These are phyloP conservation scores for Oryctes rhinoceros DNA, from an alignment of 1,140 invertebrate species.

Conservation along the genomic window DNA sequence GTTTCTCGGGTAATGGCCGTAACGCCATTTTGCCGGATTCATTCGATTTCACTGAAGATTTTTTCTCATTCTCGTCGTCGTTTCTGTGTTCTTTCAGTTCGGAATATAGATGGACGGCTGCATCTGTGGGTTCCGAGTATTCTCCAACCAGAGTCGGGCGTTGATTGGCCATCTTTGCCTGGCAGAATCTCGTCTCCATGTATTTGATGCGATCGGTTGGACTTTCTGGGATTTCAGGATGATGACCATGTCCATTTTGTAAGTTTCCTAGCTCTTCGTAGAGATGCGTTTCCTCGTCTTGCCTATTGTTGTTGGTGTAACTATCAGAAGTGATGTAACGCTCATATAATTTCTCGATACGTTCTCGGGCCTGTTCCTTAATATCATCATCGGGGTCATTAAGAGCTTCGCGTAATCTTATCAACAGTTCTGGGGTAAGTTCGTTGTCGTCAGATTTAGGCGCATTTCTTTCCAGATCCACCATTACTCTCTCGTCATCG, in stretches of 20 bases:
- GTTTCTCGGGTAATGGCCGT: constrained; percentile 74
- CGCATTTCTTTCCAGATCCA: constrained; percentile 57
- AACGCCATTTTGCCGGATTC: constrained; percentile 70
- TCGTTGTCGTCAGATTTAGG: constrained; percentile 67
- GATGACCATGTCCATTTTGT: constrained; percentile 59
- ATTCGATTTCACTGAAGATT: constrained; percentile 60
- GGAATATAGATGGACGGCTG: constrained; percentile 74
- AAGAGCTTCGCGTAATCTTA: constrained; percentile 72
- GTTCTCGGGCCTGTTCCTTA: constrained; percentile 74
- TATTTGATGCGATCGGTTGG: constrained; percentile 54
- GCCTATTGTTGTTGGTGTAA: constrained; percentile 69
- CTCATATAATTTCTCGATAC: constrained; percentile 81
- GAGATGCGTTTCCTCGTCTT: constrained; percentile 69
- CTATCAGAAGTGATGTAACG: constrained; percentile 78
- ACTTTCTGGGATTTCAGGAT: constrained; percentile 55
- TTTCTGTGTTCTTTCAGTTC: constrained; percentile 68
- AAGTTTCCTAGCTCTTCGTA: constrained; percentile 70
- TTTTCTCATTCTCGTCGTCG: constrained; percentile 57
- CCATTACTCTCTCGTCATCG: constrained; percentile 62
- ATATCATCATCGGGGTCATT: constrained; percentile 75
- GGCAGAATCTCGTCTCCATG: constrained; percentile 58
- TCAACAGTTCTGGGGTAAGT: constrained; percentile 76
- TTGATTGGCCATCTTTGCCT: background rate
- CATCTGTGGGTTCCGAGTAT: constrained; percentile 77
- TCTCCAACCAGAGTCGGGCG: constrained; percentile 69